These are phyloP conservation scores for Lochmaea crataegi DNA, from an alignment of 2,888 invertebrate genomes.

Conservation along the genomic window DNA sequence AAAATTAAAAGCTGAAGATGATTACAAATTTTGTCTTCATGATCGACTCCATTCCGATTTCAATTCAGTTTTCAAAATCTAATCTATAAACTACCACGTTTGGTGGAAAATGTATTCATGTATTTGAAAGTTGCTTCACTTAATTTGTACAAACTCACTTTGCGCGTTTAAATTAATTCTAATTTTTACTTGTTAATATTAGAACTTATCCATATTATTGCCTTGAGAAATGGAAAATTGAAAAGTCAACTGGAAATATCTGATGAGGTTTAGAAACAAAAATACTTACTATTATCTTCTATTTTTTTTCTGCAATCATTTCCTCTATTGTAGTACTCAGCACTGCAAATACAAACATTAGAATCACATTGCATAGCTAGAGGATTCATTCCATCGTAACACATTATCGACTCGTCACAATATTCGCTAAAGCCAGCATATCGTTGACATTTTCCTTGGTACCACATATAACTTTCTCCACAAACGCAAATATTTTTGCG, in stretches of 20 bases:
- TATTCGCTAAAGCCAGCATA: slow-evolving; percentile 46
- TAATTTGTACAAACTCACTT: no score
- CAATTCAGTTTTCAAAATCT: no score
- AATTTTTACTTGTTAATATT: not conserved
- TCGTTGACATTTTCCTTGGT: slow-evolving; percentile 48
- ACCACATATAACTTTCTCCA: slow-evolving; percentile 49
- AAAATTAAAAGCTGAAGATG: no score
- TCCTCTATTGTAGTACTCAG: slow-evolving; percentile 49
- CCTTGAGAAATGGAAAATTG: not conserved
- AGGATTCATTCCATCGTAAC: slow-evolving; percentile 48
- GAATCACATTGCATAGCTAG: slow-evolving; percentile 45
- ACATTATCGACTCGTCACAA: slow-evolving; percentile 42
- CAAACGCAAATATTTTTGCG: slow-evolving; percentile 47
- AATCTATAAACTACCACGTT: no score
- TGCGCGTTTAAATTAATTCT: no score
- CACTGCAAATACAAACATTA: slow-evolving; percentile 45
- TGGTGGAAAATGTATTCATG: no score
- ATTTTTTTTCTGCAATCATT: slow-evolving; percentile 48
- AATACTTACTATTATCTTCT: slow-evolving; percentile 32
- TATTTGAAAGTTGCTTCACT: no score
- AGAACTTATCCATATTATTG: no score
- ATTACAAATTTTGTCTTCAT: no score
- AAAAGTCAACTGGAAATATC: not conserved
- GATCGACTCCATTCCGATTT: no score
- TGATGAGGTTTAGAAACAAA: not conserved